Percentiles rank a stretch among this genome's conserved stretches.
Evolutionary conservation across 2,888 invertebrate genomes (phyloP).

Genomic region (Drosophila nigricruria): DNA sequence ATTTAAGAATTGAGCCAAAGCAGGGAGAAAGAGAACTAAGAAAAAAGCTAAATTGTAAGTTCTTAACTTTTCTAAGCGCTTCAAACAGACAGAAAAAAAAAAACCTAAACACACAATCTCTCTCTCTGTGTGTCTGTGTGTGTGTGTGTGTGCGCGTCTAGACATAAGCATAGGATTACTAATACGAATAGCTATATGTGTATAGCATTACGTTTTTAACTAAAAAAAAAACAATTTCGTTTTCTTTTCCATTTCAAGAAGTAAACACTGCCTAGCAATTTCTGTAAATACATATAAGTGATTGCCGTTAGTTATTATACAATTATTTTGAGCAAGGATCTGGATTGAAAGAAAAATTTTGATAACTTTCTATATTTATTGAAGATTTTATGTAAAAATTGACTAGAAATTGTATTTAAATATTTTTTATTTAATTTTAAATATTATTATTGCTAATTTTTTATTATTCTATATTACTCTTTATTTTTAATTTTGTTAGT

Average conservation of each 20-base stretch:
- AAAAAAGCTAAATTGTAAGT: constrained; percentile 57
- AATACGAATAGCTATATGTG: constrained; percentile 42
- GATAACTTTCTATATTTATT: not conserved
- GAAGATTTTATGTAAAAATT: not conserved
- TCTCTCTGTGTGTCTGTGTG: not conserved
- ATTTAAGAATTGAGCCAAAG: constrained; percentile 39
- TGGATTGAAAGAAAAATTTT: not conserved
- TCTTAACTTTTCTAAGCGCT: constrained; percentile 73
- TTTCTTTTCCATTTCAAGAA: not conserved
- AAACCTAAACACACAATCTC: constrained; percentile 10
- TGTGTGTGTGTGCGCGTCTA: constrained; percentile 41
- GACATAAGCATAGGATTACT: constrained; percentile 33
- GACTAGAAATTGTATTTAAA: too few species aligned
- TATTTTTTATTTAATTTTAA: too few species aligned
- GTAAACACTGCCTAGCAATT: constrained; percentile 44
- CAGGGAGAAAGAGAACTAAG: constrained; percentile 50
- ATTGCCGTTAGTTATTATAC: not conserved
- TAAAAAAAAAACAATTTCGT: not conserved
- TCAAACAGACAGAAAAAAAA: constrained; percentile 32
- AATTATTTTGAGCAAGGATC: not conserved
- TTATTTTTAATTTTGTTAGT: too few species aligned
- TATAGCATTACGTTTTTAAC: constrained; percentile 37
- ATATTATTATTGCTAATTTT: too few species aligned
- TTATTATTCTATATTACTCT: too few species aligned
- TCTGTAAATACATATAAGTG: constrained; percentile 33